A percentile compares a stretch with the other conserved stretches of the same genome.
phyloP scores from a whole-genome alignment of 2,888 invertebrate genomes.

The Fragum sueziense region DNA sequence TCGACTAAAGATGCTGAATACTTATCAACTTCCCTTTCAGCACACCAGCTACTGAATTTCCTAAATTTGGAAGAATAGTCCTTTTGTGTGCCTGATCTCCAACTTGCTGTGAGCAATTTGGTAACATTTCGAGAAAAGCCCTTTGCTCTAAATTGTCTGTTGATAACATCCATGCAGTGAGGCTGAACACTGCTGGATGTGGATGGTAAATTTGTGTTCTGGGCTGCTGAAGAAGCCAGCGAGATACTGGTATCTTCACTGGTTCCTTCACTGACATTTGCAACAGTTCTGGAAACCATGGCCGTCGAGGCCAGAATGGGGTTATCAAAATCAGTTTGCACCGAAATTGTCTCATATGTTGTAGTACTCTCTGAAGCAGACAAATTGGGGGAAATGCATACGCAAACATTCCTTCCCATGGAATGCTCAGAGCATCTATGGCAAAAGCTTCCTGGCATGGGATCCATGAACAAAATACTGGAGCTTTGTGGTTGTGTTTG shows the following conservation, averaged over 20 bases:
- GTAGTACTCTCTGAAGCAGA: slow-evolving; percentile 1
- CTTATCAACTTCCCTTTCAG: slow-evolving; percentile 30
- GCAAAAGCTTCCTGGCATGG: not conserved
- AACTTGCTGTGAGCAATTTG: slow-evolving; percentile 40
- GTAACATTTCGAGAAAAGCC: slow-evolving; percentile 30
- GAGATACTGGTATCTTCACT: not conserved
- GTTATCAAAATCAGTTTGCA: slow-evolving; percentile 18
- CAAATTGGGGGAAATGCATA: slow-evolving; percentile 17
- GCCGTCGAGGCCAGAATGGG: slow-evolving; percentile 10
- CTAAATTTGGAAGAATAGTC: slow-evolving; percentile 26
- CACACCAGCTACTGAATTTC: slow-evolving; percentile 41
- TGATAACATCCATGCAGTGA: slow-evolving; percentile 38
- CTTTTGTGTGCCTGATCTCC: slow-evolving; percentile 35
- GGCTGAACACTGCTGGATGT: slow-evolving; percentile 22
- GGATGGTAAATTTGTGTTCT: slow-evolving; percentile 28
- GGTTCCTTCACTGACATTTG: slow-evolving; percentile 11
- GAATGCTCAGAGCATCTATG: not conserved
- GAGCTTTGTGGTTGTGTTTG: no score
- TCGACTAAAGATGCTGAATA: slow-evolving; percentile 34
- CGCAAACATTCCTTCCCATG: slow-evolving; percentile 1
- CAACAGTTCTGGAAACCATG: slow-evolving; percentile 16
- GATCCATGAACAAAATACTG: no score
- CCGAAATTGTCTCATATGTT: slow-evolving; percentile 10
- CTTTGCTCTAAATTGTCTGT: slow-evolving; percentile 20
- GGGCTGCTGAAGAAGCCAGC: slow-evolving; percentile 6